phyloP scores from a whole-genome alignment of 2,888 invertebrate species.

The Ethmia dodecea region DNA sequence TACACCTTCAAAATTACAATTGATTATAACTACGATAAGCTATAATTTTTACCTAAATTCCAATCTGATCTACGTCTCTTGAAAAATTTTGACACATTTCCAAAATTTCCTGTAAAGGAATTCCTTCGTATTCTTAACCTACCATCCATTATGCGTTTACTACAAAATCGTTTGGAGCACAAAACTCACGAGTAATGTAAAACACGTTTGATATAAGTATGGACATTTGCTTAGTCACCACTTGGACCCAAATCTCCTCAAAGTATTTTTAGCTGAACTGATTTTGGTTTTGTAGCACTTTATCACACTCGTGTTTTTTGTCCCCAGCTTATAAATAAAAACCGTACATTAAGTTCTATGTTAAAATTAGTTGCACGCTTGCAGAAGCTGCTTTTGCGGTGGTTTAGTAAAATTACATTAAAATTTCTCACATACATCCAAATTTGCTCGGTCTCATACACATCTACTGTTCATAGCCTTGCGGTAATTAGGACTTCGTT shows the following conservation, averaged over 20 bases:
- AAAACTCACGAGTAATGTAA: neutral
- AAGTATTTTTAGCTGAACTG: too few relatives aligned
- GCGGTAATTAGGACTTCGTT: too few relatives aligned
- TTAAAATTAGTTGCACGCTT: slow-evolving; percentile 65
- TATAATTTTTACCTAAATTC: slow-evolving; percentile 68
- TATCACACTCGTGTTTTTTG: slow-evolving; percentile 15
- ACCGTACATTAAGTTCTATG: slow-evolving; percentile 42
- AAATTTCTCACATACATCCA: slow-evolving; percentile 46
- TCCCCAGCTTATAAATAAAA: slow-evolving; percentile 39
- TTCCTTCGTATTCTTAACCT: slow-evolving; percentile 23
- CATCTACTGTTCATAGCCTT: slow-evolving; percentile 37
- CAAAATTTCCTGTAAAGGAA: slow-evolving; percentile 54
- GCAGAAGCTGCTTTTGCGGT: slow-evolving; percentile 67
- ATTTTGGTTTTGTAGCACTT: too few relatives aligned
- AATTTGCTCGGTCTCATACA: slow-evolving; percentile 66
- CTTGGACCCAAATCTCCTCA: too few relatives aligned
- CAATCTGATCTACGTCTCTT: slow-evolving; percentile 51
- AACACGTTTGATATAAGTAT: too few relatives aligned
- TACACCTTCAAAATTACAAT: slow-evolving; percentile 75
- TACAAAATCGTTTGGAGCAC: slow-evolving; percentile 37
- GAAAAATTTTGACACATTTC: slow-evolving; percentile 71
- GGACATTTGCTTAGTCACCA: too few relatives aligned
- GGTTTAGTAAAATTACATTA: slow-evolving; percentile 50
- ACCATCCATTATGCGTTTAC: slow-evolving; percentile 47
- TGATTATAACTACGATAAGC: slow-evolving; percentile 75